These are phyloP conservation scores for Epizoanthus scotinus DNA, from an alignment of 92 coral and sea anemone species.

Conservation along the genomic window DNA sequence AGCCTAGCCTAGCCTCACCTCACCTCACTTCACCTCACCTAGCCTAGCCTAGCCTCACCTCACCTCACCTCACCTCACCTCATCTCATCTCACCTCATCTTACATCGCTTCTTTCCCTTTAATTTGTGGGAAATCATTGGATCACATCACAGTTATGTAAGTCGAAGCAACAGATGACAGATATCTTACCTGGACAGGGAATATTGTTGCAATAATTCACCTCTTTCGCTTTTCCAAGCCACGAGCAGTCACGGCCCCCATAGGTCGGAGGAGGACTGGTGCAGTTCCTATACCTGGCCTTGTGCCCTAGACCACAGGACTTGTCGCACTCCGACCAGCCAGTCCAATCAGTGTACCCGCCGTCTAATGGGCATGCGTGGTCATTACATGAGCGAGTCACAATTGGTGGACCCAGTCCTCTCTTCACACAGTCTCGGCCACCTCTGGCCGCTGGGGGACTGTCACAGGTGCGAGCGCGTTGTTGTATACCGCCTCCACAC, in stretches of 20 bases:
- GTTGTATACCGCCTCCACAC: constrained; percentile 91
- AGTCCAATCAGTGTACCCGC: constrained; percentile 96
- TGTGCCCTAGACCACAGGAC: constrained; percentile 86
- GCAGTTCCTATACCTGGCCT: constrained; percentile 76
- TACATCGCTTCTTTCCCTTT: too few relatives aligned
- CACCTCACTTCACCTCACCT: too few relatives aligned
- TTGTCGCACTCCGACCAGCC: constrained; percentile 93
- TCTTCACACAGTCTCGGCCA: constrained; percentile 79
- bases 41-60: too few relatives aligned
- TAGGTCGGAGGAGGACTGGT: constrained; percentile 87
- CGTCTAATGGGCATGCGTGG: constrained; percentile 81
- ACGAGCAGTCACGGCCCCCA: constrained; percentile 85
- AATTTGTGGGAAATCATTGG: too few relatives aligned
- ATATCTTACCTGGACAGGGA: constrained; percentile 79
- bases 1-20: too few relatives aligned
- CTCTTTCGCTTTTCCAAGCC: constrained; percentile 81
- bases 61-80: too few relatives aligned
- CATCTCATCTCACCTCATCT: too few relatives aligned
- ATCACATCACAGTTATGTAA: too few relatives aligned
- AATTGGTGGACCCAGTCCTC: constrained; percentile 77
- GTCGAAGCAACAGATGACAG: background rate
- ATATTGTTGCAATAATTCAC: constrained; percentile 73
- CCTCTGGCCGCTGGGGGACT: constrained; percentile 86
- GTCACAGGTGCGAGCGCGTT: constrained; percentile 78
- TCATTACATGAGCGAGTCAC: constrained; percentile 72